phyloP scores from a whole-genome alignment of 2,888 invertebrate genomes.

The Tortrix viridana region DNA sequence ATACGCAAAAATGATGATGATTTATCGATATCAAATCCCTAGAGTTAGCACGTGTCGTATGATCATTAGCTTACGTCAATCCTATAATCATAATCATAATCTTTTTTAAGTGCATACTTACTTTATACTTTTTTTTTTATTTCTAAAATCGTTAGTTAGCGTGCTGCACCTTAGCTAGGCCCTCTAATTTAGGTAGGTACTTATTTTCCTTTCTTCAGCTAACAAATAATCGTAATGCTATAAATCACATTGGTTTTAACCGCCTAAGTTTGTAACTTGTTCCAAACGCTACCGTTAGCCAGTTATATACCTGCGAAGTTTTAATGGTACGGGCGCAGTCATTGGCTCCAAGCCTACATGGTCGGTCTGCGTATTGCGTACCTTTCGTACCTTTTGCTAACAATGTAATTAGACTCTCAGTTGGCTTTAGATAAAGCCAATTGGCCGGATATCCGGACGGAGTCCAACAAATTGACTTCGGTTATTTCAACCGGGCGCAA shows the following conservation, averaged over 20 bases:
- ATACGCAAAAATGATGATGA: no score
- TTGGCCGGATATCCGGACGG: conserved; percentile 20
- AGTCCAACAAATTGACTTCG: conserved; percentile 20
- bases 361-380: conserved; percentile 33
- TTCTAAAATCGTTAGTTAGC: no score
- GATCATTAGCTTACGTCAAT: no score
- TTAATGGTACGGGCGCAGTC: conserved; percentile 38
- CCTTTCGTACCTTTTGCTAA: conserved; percentile 31
- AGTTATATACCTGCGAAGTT: conserved; percentile 39
- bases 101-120: no score
- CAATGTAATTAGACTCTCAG: conserved; percentile 31
- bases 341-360: conserved; percentile 34
- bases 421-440: conserved; percentile 22
- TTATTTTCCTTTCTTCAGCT: no score
- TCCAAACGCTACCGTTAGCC: conserved; percentile 15
- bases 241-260: neutral
- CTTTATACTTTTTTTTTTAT: no score
- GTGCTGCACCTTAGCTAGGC: no score
- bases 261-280: neutral
- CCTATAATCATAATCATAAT: no score
- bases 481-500: conserved; percentile 14
- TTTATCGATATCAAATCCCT: no score
- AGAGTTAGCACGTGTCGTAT: no score
- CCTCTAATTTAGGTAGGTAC: no score
- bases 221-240: no score